Evolutionary conservation across 1,140 invertebrate genomes (phyloP).

Genomic region (Cotesia glomerata): DNA sequence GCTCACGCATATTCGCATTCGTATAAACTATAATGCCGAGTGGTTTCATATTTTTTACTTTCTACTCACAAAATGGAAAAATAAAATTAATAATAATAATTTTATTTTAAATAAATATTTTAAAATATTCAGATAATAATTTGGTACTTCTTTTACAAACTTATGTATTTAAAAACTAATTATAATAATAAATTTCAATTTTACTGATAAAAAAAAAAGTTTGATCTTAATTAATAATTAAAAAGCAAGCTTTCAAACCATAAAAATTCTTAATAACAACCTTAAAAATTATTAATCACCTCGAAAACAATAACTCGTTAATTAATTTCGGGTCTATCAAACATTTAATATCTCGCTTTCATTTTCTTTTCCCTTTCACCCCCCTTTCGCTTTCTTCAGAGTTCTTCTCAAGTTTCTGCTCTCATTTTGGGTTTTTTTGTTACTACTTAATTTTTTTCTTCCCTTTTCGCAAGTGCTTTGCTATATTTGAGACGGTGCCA

Average conservation of each 20-base stretch:
- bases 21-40: not conserved
- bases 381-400: not conserved
- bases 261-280: too few species aligned
- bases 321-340: too few species aligned
- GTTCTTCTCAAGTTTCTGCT: not conserved
- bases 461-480: not conserved
- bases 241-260: too few species aligned
- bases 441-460: conserved; percentile 9
- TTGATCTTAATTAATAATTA: too few species aligned
- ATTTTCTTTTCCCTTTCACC: not conserved
- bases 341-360: too few species aligned
- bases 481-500: not conserved
- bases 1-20: not conserved
- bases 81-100: too few species aligned
- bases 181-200: too few species aligned
- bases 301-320: not conserved
- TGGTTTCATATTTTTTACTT: not conserved
- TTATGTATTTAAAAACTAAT: too few species aligned
- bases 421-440: not conserved
- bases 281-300: not conserved
- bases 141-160: too few species aligned
- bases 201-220: too few species aligned
- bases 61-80: not conserved
- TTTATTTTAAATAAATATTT: too few species aligned
- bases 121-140: too few species aligned